phyloP scores from a whole-genome alignment of 1,140 invertebrate species.

The Lepidurus arcticus region DNA sequence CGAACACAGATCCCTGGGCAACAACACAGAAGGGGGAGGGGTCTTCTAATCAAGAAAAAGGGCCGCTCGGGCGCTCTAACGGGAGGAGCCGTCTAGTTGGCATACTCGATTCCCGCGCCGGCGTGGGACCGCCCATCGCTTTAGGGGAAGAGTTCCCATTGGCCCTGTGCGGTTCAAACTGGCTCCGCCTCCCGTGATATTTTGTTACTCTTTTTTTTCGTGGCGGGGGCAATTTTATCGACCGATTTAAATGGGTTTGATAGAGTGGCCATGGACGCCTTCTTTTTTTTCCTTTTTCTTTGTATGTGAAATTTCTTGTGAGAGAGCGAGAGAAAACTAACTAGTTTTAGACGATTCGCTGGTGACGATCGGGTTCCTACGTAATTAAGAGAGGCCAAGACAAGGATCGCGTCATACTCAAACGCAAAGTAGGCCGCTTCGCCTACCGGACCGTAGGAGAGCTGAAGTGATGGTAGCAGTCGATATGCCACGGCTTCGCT shows the following conservation, averaged over 20 bases:
- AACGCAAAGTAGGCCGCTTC: background rate
- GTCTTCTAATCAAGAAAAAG: background rate
- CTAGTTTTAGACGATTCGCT: background rate
- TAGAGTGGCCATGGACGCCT: background rate
- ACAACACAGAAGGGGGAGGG: conserved; percentile 4
- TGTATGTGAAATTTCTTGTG: background rate
- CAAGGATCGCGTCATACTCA: background rate
- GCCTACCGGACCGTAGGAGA: background rate
- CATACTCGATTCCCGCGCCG: background rate
- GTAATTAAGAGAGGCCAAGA: background rate
- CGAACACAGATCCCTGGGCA: conserved; percentile 16
- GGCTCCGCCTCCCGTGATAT: background rate
- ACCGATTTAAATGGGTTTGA: background rate
- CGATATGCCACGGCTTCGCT: background rate
- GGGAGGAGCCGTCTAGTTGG: background rate
- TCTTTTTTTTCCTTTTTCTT: background rate
- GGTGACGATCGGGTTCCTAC: background rate
- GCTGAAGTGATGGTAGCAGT: background rate
- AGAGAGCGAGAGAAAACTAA: background rate
- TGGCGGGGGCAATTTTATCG: background rate
- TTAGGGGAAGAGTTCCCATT: background rate
- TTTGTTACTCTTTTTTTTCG: background rate
- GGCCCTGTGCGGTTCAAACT: background rate
- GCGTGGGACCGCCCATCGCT: background rate
- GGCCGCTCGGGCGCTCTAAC: no score